These are phyloP conservation scores for Copsychus sechellarum DNA, from an alignment of 2,113 vertebrate genomes.

Conservation along the genomic window DNA sequence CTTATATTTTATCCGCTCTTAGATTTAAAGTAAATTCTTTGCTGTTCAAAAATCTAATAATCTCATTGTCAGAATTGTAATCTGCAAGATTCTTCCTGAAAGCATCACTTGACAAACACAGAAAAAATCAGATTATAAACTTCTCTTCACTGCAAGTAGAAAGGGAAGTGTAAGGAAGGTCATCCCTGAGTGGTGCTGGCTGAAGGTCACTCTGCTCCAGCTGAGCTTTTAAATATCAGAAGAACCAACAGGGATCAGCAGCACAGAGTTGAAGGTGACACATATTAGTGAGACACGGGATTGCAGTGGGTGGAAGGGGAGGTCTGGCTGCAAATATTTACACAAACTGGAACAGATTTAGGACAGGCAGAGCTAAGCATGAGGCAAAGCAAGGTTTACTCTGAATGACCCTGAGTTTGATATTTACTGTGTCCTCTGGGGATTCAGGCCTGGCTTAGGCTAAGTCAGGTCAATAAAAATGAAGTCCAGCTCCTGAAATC, in stretches of 20 bases:
- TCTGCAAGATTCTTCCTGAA: background rate
- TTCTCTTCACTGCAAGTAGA: background rate
- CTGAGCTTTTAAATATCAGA: background rate
- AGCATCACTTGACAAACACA: background rate
- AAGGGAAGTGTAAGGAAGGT: background rate
- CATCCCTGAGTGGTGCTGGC: background rate
- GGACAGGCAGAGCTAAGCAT: background rate
- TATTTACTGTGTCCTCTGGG: background rate
- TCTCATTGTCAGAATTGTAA: background rate
- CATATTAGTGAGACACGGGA: background rate
- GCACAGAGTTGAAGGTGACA: background rate
- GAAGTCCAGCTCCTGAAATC: background rate
- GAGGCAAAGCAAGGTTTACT: background rate
- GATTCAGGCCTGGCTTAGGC: background rate
- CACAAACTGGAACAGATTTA: conserved; percentile 9
- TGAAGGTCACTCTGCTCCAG: background rate
- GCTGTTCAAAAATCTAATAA: background rate
- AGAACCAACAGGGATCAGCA: background rate
- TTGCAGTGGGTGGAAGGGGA: background rate
- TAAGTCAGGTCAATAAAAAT: background rate
- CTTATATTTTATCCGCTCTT: background rate
- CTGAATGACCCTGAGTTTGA: rapidly evolving
- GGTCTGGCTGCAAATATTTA: conserved; percentile 38
- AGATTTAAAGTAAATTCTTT: background rate
- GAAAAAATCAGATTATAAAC: background rate